phyloP scores from a whole-genome alignment of 1,140 invertebrate genomes.

The Cydia fagiglandana region DNA sequence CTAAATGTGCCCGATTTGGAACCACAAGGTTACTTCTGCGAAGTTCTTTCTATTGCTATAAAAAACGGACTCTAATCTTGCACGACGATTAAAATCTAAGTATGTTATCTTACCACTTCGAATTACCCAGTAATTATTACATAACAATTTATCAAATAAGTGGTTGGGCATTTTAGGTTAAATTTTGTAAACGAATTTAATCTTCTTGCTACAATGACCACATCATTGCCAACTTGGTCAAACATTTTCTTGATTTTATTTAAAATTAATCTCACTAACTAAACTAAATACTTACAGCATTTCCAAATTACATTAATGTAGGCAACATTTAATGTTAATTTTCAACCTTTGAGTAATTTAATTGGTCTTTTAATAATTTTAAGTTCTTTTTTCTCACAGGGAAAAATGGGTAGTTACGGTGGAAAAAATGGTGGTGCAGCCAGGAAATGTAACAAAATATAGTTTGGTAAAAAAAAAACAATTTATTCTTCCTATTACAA shows the following conservation, averaged over 20 bases:
- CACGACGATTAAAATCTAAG: background rate
- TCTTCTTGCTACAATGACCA: background rate
- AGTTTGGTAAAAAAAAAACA: constrained; percentile 3
- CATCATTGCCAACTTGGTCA: background rate
- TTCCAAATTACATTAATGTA: too few species aligned
- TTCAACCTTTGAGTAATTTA: too few species aligned
- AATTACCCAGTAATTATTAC: background rate
- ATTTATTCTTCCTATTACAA: constrained; percentile 13
- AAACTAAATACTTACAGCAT: too few species aligned
- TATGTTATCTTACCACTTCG: background rate
- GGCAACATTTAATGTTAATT: too few species aligned
- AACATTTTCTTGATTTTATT: background rate
- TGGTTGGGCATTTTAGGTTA: background rate
- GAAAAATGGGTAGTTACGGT: background rate
- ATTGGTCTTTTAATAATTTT: too few species aligned
- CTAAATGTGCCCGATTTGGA: too few species aligned
- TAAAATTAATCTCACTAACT: too few species aligned
- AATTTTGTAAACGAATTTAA: background rate
- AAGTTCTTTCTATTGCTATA: too few species aligned
- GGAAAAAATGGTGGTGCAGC: background rate
- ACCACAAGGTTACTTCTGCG: too few species aligned
- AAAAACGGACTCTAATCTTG: too few species aligned
- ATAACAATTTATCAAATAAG: background rate
- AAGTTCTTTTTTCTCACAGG: background rate
- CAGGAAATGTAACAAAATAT: background rate